Evolutionary conservation across 2,797 vertebrate species (phyloP).

Genomic region (Channallabes apus): DNA sequence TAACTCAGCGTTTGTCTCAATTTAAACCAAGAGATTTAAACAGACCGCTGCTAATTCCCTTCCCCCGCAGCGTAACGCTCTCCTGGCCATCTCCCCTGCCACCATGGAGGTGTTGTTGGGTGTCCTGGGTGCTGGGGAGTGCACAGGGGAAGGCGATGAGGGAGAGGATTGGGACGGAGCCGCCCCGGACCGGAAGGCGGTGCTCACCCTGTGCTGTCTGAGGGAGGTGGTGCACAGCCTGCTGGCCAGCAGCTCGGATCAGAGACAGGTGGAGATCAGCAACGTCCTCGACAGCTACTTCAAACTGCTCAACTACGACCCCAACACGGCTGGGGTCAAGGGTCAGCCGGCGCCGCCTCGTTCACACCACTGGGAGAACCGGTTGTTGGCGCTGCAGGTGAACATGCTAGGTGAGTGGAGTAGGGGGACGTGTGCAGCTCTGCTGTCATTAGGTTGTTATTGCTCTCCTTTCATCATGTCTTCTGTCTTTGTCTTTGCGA

Average conservation of each 20-base stretch:
- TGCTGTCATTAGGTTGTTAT: neutral
- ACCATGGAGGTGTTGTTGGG: constrained; percentile 97
- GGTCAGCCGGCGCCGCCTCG: constrained; percentile 60
- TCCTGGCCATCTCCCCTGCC: constrained; percentile 93
- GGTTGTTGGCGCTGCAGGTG: constrained; percentile 90
- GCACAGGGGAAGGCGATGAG: constrained; percentile 78
- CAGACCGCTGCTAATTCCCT: neutral
- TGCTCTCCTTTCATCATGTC: neutral
- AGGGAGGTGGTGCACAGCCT: constrained; percentile 93
- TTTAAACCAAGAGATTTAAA: too few species aligned
- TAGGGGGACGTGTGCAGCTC: too few species aligned
- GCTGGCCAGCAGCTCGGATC: constrained; percentile 92
- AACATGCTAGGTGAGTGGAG: constrained; percentile 88
- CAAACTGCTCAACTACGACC: constrained; percentile 95
- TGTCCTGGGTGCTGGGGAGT: constrained; percentile 87
- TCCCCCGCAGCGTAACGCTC: constrained; percentile 84
- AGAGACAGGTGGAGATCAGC: constrained; percentile 94
- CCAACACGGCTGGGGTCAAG: constrained; percentile 76
- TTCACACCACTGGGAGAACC: constrained; percentile 87
- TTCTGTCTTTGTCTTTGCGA: too few species aligned
- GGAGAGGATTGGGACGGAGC: constrained; percentile 84
- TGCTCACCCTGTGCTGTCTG: constrained; percentile 91
- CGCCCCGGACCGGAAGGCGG: constrained; percentile 84
- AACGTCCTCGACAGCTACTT: constrained; percentile 95
- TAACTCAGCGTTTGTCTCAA: neutral